phyloP scores from a whole-genome alignment of 2,888 invertebrate genomes.

The Heliconius aoede region DNA sequence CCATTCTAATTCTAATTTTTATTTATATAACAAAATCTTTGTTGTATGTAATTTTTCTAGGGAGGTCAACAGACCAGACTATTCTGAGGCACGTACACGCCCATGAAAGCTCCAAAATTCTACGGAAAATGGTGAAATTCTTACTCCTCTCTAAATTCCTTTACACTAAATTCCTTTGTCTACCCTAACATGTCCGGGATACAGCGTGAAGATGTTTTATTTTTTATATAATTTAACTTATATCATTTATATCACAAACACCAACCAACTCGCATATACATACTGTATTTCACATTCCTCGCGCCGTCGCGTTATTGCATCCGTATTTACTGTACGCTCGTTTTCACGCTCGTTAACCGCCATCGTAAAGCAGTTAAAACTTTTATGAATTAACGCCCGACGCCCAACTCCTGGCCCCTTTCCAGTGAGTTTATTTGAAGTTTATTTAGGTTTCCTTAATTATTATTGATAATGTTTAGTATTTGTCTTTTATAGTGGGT shows the following conservation, averaged over 20 bases:
- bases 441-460: constrained; percentile 71
- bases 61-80: too few relatives aligned
- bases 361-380: constrained; percentile 67
- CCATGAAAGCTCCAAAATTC: too few relatives aligned
- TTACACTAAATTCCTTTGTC: too few relatives aligned
- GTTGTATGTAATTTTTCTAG: too few relatives aligned
- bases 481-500: constrained; percentile 61
- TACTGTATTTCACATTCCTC: constrained; percentile 31
- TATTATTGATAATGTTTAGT: constrained; percentile 70
- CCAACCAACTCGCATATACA: neutral
- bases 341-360: constrained; percentile 65
- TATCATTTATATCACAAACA: neutral
- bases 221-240: too few relatives aligned
- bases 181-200: too few relatives aligned
- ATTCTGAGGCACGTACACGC: too few relatives aligned
- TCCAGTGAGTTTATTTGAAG: constrained; percentile 63
- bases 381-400: constrained; percentile 72
- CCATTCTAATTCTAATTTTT: too few relatives aligned
- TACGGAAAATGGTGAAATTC: too few relatives aligned
- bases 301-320: constrained; percentile 43
- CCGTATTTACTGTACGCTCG: constrained; percentile 55
- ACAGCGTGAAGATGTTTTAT: too few relatives aligned
- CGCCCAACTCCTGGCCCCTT: constrained; percentile 58
- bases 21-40: too few relatives aligned
- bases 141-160: too few relatives aligned